Conservation (phyloP, 2,888 invertebrate genomes). For the Loripinus fragilis region DNA sequence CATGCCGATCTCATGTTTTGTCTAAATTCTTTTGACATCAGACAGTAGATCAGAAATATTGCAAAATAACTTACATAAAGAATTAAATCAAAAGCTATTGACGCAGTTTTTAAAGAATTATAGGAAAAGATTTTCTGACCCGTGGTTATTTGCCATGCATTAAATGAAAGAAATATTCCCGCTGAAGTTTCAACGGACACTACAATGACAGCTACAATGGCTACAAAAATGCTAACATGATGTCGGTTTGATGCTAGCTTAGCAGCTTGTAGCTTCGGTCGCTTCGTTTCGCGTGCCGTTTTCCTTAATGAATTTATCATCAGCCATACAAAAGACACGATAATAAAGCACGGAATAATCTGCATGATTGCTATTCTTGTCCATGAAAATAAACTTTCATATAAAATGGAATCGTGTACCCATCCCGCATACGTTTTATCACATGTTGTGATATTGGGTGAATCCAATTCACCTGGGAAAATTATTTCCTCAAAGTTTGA, state of each 20-base stretch:
- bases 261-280: not conserved
- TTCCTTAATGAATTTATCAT: not conserved
- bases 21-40: not conserved
- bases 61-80: constrained; percentile 9
- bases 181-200: not conserved
- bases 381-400: not conserved
- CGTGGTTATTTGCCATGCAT: not conserved
- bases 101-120: not conserved
- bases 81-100: not conserved
- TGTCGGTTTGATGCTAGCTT: not conserved
- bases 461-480: not conserved
- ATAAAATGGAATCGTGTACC: not conserved
- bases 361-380: not conserved
- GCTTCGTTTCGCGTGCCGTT: no score
- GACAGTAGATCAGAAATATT: not conserved
- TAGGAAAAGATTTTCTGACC: not conserved
- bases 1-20: not conserved
- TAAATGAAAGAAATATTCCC: not conserved
- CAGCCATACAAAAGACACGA: not conserved
- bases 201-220: not conserved
- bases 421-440: not conserved
- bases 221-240: not conserved
- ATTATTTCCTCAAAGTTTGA: not conserved
- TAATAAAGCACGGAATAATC: not conserved
- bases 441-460: not conserved